These are phyloP conservation scores for Ephydatia muelleri DNA, from an alignment of 37 sponge, comb jelly and placozoan genomes.

Conservation along the genomic window DNA sequence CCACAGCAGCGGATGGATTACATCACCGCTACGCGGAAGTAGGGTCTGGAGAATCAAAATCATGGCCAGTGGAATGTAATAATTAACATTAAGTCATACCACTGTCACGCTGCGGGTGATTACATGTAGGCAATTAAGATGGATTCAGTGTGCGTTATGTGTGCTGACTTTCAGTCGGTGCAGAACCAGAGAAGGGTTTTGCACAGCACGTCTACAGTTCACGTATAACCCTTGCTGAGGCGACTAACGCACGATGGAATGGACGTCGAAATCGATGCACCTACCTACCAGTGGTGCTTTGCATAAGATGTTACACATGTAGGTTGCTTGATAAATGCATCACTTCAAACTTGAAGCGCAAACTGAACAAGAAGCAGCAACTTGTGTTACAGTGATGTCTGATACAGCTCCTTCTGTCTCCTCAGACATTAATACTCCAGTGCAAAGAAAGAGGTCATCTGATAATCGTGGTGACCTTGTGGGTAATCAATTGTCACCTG, in stretches of 20 bases:
- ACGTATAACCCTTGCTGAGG: not conserved
- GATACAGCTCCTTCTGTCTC: not conserved
- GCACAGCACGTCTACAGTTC: no score
- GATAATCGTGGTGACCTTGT: not conserved
- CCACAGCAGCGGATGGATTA: no score
- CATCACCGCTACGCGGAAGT: no score
- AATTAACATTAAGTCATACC: no score
- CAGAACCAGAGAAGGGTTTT: no score
- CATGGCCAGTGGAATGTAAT: no score
- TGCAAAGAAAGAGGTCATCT: not conserved
- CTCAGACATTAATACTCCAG: not conserved
- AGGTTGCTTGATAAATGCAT: not conserved
- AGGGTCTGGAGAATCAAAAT: no score
- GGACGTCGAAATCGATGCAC: not conserved
- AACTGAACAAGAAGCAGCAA: not conserved
- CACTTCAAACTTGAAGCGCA: not conserved
- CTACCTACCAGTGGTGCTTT: not conserved
- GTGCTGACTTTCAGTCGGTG: no score
- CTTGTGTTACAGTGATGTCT: not conserved
- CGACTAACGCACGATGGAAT: not conserved
- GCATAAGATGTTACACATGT: not conserved
- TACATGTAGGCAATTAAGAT: no score
- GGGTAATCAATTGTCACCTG: not conserved
- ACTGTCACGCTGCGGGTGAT: no score
- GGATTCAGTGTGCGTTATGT: no score